These are phyloP conservation scores for Caretta caretta DNA, from an alignment of 2,113 vertebrate species.

Conservation along the genomic window DNA sequence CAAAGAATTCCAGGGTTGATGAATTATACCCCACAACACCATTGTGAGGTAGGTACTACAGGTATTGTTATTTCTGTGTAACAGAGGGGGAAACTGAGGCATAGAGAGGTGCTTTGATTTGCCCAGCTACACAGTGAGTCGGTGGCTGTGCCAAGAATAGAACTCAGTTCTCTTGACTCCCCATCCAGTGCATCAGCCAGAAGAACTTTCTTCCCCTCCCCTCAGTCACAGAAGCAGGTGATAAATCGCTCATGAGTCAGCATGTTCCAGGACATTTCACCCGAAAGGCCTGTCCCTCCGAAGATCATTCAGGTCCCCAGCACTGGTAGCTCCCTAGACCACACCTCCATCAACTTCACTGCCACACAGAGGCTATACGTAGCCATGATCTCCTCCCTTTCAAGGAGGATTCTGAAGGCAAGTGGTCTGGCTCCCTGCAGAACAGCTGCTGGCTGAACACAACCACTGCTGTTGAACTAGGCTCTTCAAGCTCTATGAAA, in stretches of 20 bases:
- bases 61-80: neutral
- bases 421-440: neutral
- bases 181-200: neutral
- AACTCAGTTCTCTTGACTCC: neutral
- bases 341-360: neutral
- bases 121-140: neutral
- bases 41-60: neutral
- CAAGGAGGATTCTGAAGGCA: neutral
- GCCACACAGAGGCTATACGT: neutral
- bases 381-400: neutral
- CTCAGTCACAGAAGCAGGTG: no score
- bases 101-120: neutral
- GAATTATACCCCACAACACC: neutral
- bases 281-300: neutral
- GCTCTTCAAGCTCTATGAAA: neutral
- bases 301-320: neutral
- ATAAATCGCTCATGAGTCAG: neutral
- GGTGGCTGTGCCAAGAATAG: neutral
- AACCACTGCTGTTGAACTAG: neutral
- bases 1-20: neutral
- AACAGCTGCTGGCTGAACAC: neutral
- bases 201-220: neutral
- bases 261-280: neutral
- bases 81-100: neutral
- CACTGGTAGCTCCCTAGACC: neutral